These are phyloP conservation scores for Mactromeris polynyma DNA, from an alignment of 2,888 invertebrate species.

Conservation along the genomic window DNA sequence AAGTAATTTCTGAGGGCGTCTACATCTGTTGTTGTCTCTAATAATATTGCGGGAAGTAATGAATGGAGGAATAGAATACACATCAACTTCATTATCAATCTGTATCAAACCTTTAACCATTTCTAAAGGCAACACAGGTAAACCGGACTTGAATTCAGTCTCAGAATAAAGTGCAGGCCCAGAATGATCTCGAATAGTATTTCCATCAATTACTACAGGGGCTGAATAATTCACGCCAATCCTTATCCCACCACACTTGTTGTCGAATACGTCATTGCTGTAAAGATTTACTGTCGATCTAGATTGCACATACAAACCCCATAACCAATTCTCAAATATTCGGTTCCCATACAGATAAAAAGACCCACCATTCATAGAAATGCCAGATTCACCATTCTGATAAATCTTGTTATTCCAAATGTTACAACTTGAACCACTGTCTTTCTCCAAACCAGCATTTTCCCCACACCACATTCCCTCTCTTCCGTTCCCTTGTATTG, in stretches of 20 bases:
- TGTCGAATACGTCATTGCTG: constrained; percentile 53
- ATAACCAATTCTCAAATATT: constrained; percentile 57
- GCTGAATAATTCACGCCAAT: constrained; percentile 52
- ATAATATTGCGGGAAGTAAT: constrained; percentile 43
- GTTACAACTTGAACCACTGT: not conserved
- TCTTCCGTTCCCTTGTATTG: constrained; percentile 32
- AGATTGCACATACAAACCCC: constrained; percentile 49
- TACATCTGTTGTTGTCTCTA: constrained; percentile 38
- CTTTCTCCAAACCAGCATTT: not conserved
- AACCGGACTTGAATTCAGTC: not conserved
- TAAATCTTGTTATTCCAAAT: constrained; percentile 42
- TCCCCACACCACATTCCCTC: constrained; percentile 51
- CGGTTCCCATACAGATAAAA: constrained; percentile 39
- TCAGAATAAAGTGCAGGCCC: constrained; percentile 34
- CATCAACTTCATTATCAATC: constrained; percentile 31
- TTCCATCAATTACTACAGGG: constrained; percentile 44
- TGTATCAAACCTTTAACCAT: not conserved
- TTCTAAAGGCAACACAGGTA: not conserved
- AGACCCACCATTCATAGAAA: constrained; percentile 52
- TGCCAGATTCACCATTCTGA: constrained; percentile 51
- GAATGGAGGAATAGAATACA: constrained; percentile 36
- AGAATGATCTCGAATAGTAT: constrained; percentile 55
- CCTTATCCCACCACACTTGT: constrained; percentile 57
- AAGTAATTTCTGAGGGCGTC: constrained; percentile 33
- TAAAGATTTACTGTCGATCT: constrained; percentile 37